Evolutionary conservation across 35 echinoderm and acorn worm species (phyloP).

Genomic region (Acanthaster planci): DNA sequence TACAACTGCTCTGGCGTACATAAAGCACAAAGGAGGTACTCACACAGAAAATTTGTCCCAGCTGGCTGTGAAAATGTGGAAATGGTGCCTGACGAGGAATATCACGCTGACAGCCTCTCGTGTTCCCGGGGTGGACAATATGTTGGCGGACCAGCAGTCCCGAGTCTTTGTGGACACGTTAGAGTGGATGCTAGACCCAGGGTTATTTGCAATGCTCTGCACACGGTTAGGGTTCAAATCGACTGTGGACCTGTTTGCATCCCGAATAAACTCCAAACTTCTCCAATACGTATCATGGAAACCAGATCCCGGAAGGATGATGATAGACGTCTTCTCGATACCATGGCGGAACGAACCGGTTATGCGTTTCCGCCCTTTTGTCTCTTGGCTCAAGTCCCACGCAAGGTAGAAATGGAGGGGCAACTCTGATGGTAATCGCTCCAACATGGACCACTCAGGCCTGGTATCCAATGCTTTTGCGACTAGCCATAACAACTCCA

Average conservation of each 20-base stretch:
- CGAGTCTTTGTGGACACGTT: too few species aligned
- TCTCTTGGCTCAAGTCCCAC: conserved; percentile 30
- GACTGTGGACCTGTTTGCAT: conserved; percentile 69
- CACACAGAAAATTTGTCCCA: conserved; percentile 53
- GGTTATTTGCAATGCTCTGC: too few species aligned
- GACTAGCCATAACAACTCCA: conserved; percentile 36
- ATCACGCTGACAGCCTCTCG: conserved; percentile 50
- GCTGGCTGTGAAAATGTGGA: too few species aligned
- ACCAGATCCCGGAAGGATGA: too few species aligned
- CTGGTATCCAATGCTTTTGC: conserved; percentile 57
- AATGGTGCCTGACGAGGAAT: too few species aligned
- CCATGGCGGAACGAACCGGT: conserved; percentile 42
- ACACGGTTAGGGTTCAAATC: conserved; percentile 6
- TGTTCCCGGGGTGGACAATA: conserved; percentile 48
- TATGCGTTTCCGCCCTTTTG: too few species aligned
- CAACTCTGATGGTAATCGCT: conserved; percentile 51
- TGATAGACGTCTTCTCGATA: too few species aligned
- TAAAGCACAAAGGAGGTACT: conserved; percentile 46
- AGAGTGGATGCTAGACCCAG: too few species aligned
- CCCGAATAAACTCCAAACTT: conserved; percentile 49
- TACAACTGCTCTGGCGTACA: too few species aligned
- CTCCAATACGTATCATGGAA: too few species aligned
- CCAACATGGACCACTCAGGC: conserved; percentile 78
- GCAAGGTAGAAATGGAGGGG: conserved; percentile 49
- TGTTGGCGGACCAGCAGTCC: too few species aligned